Conservation (phyloP, 2,888 invertebrate genomes). For the Hypolimnas misippus region DNA sequence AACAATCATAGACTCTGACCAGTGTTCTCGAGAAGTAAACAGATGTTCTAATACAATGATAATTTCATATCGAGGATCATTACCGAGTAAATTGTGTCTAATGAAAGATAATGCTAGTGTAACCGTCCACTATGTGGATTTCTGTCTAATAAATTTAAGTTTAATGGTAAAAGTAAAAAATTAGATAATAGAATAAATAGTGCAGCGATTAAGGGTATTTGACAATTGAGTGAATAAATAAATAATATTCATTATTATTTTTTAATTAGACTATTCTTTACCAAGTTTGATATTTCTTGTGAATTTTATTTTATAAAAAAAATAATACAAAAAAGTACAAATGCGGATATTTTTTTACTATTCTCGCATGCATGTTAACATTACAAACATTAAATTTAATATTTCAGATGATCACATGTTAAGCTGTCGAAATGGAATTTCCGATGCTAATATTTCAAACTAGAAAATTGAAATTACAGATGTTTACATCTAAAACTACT, state of each 20-base stretch:
- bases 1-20: too few species aligned
- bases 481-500: neutral
- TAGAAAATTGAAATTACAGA: neutral
- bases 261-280: too few species aligned
- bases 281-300: neutral
- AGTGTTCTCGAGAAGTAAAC: neutral
- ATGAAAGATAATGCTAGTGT: slow-evolving; percentile 9
- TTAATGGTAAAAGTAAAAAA: neutral
- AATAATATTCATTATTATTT: too few species aligned
- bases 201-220: neutral
- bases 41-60: neutral
- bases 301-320: too few species aligned
- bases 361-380: too few species aligned
- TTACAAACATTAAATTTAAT: too few species aligned
- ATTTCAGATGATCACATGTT: neutral
- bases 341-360: too few species aligned
- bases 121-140: neutral
- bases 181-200: neutral
- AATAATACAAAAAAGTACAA: too few species aligned
- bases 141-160: neutral
- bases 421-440: neutral
- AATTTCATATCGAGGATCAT: neutral
- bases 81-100: neutral
- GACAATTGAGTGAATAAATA: neutral
- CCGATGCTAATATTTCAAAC: neutral